A percentile compares a stretch with the other conserved stretches of the same genome.
These are phyloP conservation scores for Trochalopteron elliotii DNA, from an alignment of 2,113 vertebrate species.

Conservation along the genomic window DNA sequence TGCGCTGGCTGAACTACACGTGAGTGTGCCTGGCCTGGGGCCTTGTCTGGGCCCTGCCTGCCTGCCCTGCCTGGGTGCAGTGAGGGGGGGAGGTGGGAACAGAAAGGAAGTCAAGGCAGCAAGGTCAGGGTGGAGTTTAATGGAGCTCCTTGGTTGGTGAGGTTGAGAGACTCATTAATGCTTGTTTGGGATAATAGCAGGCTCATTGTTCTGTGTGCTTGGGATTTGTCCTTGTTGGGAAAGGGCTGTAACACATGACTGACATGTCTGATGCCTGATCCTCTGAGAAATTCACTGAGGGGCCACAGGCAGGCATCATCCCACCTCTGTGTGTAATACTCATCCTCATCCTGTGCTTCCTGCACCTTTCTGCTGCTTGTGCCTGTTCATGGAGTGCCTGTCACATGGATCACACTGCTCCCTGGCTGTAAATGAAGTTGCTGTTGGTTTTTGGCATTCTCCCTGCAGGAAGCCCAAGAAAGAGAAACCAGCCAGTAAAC, in stretches of 20 bases:
- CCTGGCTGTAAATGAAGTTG: neutral
- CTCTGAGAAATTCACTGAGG: neutral
- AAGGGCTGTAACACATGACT: neutral
- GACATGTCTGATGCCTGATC: neutral
- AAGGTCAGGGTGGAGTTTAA: neutral
- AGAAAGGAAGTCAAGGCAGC: neutral
- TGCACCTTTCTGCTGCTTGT: neutral
- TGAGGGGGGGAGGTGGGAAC: neutral
- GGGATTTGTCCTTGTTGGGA: neutral
- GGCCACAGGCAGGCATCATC: neutral
- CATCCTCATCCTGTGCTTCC: neutral
- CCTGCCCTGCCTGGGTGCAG: neutral
- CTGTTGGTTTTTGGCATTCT: neutral
- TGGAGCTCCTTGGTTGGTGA: neutral
- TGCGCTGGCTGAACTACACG: conserved; percentile 84
- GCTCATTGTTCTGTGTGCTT: neutral
- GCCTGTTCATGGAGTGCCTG: accelerated
- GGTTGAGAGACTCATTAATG: neutral
- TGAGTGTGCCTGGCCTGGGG: conserved; percentile 58
- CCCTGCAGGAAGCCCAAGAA: conserved; percentile 83
- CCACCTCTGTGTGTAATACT: accelerated
- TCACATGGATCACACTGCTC: neutral
- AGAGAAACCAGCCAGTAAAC: conserved; percentile 70
- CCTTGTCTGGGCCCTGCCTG: neutral
- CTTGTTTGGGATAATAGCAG: neutral